Evolutionary conservation across 2,888 invertebrate species (phyloP).

Genomic region (Rhingia rostrata): DNA sequence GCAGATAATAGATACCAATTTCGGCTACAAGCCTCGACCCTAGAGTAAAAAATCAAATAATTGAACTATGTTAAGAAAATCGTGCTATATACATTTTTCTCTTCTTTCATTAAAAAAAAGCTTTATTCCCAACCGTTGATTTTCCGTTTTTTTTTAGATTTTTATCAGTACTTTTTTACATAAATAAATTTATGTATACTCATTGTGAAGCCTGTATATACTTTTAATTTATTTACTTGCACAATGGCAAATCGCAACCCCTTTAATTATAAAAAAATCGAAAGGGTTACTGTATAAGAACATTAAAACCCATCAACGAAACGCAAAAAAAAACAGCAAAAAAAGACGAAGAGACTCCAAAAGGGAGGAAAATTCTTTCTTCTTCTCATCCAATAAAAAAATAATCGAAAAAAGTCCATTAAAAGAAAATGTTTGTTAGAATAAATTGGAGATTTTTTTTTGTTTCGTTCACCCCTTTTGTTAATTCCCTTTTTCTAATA

Average conservation of each 20-base stretch:
- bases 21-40: too few relatives aligned
- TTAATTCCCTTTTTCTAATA: conserved; percentile 73
- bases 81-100: background rate
- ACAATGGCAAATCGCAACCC: conserved; percentile 76
- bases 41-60: too few relatives aligned
- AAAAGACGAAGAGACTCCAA: conserved; percentile 35
- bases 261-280: conserved; percentile 75
- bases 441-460: conserved; percentile 69
- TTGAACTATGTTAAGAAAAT: background rate
- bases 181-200: conserved; percentile 50
- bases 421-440: conserved; percentile 74
- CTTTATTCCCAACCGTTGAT: conserved; percentile 26
- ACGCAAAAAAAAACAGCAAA: conserved; percentile 40
- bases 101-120: conserved; percentile 8
- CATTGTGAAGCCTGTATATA: conserved; percentile 70
- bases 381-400: conserved; percentile 74
- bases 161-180: conserved; percentile 51
- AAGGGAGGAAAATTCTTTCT: conserved; percentile 71
- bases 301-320: conserved; percentile 72
- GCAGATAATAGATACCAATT: too few relatives aligned
- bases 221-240: conserved; percentile 76
- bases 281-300: conserved; percentile 74
- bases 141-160: conserved; percentile 36
- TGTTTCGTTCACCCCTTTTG: conserved; percentile 61
- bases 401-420: conserved; percentile 75